phyloP scores from a whole-genome alignment of 2,888 invertebrate species.

The Synergus japonicus region DNA sequence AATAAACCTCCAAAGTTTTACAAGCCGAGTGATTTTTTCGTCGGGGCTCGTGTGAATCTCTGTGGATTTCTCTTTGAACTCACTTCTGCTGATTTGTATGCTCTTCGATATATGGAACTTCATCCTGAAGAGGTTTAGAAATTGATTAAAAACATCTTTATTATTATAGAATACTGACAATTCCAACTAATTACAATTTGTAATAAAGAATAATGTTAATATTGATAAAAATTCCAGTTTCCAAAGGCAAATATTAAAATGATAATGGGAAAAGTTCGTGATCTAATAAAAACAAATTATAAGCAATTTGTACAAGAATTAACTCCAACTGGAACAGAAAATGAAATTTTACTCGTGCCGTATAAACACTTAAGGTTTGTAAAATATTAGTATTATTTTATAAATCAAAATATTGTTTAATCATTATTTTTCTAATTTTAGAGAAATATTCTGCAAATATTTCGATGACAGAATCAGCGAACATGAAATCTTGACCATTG shows the following conservation, averaged over 20 bases:
- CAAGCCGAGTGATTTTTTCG: slow-evolving; percentile 88
- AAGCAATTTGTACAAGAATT: slow-evolving; percentile 88
- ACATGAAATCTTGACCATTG: slow-evolving; percentile 89
- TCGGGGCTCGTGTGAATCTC: slow-evolving; percentile 88
- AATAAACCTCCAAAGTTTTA: slow-evolving; percentile 87
- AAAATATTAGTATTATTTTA: slow-evolving; percentile 45
- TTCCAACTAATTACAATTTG: neutral
- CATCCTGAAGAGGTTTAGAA: slow-evolving; percentile 83
- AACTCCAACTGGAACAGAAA: slow-evolving; percentile 76
- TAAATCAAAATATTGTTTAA: neutral
- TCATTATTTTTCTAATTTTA: slow-evolving; percentile 63
- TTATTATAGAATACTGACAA: neutral
- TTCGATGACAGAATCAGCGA: slow-evolving; percentile 86
- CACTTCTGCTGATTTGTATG: slow-evolving; percentile 91
- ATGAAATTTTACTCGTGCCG: slow-evolving; percentile 65
- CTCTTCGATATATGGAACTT: slow-evolving; percentile 91
- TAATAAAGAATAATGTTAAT: neutral
- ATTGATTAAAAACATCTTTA: slow-evolving; percentile 40
- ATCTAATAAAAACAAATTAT: slow-evolving; percentile 83
- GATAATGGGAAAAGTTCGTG: slow-evolving; percentile 87
- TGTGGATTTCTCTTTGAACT: slow-evolving; percentile 89
- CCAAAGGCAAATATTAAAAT: slow-evolving; percentile 85
- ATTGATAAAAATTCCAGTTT: slow-evolving; percentile 79
- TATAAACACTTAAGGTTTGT: slow-evolving; percentile 76
- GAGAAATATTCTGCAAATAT: slow-evolving; percentile 83